A percentile compares a stretch with the other conserved stretches of the same genome.
Conservation (phyloP, 2,888 invertebrate genomes). For the Callimorpha dominula region DNA sequence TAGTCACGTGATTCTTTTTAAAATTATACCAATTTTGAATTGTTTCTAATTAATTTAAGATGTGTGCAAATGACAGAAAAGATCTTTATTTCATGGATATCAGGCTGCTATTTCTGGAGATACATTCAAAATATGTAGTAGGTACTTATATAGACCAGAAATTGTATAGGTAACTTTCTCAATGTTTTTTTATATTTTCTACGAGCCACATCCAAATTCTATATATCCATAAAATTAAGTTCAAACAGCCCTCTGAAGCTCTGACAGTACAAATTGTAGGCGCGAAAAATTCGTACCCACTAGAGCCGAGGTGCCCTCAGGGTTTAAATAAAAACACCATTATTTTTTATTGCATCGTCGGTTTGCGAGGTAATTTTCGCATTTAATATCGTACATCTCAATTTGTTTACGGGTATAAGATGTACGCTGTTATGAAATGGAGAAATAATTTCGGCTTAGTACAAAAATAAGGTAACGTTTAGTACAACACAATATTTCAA, state of each 20-base stretch:
- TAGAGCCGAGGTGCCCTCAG: slow-evolving; percentile 29
- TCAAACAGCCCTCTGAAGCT: slow-evolving; percentile 54
- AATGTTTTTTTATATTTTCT: not conserved
- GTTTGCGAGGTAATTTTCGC: slow-evolving; percentile 44
- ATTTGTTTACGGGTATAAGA: slow-evolving; percentile 47
- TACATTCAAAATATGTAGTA: too few species aligned
- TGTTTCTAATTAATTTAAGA: too few species aligned
- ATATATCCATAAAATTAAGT: slow-evolving; percentile 52
- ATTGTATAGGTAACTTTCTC: not conserved
- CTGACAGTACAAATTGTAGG: slow-evolving; percentile 58
- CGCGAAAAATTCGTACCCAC: slow-evolving; percentile 59
- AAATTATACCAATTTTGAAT: too few species aligned
- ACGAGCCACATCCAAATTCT: slow-evolving; percentile 39
- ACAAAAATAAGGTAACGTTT: not conserved
- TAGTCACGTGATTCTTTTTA: too few species aligned
- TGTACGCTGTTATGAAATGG: not conserved
- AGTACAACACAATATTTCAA: not conserved
- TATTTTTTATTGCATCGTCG: slow-evolving; percentile 51
- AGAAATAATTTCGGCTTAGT: slow-evolving; percentile 2
- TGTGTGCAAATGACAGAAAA: too few species aligned
- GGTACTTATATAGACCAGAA: too few species aligned
- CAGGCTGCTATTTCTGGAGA: too few species aligned
- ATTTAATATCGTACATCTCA: slow-evolving; percentile 33
- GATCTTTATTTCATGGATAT: too few species aligned
- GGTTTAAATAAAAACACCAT: slow-evolving; percentile 58